Percentiles rank a stretch among this genome's conserved stretches.
Evolutionary conservation across 2,888 invertebrate species (phyloP).

Genomic region (Aphidius colemani): DNA sequence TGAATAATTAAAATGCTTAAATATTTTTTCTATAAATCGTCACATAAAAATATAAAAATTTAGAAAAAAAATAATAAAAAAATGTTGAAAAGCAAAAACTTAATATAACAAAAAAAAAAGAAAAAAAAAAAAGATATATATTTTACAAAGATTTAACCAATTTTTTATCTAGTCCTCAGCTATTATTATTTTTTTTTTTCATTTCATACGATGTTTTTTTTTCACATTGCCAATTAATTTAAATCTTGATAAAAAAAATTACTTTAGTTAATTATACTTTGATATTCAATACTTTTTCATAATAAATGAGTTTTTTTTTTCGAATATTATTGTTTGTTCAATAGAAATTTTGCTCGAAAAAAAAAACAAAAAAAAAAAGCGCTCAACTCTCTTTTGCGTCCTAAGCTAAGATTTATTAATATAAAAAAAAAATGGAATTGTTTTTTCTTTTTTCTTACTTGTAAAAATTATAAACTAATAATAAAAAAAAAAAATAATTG

Average conservation of each 20-base stretch:
- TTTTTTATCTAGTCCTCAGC: conserved; percentile 35
- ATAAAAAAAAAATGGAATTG: too few species aligned
- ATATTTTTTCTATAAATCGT: too few species aligned
- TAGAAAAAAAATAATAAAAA: conserved; percentile 12
- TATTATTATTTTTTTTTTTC: conserved; percentile 8
- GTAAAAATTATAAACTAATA: too few species aligned
- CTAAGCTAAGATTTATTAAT: too few species aligned
- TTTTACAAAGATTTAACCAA: conserved; percentile 32
- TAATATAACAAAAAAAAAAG: conserved; percentile 36
- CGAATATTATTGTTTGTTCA: not conserved
- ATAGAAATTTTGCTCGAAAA: not conserved
- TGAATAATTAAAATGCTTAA: too few species aligned
- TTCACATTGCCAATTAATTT: conserved; percentile 2
- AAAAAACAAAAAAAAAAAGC: not conserved
- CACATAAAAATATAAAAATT: not conserved
- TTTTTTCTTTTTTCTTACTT: too few species aligned
- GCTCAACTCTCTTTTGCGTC: too few species aligned
- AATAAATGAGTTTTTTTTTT: not conserved
- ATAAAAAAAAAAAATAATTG: too few species aligned
- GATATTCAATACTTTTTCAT: conserved; percentile 1
- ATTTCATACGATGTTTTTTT: not conserved
- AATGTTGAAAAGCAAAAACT: conserved; percentile 30
- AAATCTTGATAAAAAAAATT: not conserved
- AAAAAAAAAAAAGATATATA: conserved; percentile 24
- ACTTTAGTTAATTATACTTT: not conserved